Conservation (phyloP, 2,113 vertebrate genomes). For the Rhadina sibilatrix region DNA sequence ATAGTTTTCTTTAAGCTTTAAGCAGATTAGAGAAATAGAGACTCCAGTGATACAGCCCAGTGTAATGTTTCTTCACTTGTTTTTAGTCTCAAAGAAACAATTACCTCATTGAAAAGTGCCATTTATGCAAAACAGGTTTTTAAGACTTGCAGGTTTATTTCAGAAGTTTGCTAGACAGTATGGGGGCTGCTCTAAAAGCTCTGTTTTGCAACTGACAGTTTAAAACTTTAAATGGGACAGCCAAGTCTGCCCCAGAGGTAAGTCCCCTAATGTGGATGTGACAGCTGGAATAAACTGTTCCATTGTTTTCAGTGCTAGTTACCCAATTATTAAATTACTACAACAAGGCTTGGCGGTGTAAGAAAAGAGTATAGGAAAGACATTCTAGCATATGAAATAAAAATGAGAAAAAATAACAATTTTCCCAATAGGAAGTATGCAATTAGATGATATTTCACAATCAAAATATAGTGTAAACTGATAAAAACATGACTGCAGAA, state of each 20-base stretch:
- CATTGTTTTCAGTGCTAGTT: background rate
- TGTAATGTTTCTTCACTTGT: background rate
- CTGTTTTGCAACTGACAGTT: background rate
- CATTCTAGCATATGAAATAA: background rate
- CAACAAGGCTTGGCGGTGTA: background rate
- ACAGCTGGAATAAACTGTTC: background rate
- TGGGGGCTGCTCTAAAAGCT: background rate
- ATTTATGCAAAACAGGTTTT: background rate
- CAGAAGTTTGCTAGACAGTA: background rate
- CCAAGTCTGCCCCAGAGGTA: background rate
- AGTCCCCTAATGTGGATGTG: background rate
- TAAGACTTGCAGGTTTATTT: background rate
- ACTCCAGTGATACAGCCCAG: background rate
- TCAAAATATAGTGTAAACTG: background rate
- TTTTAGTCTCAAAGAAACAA: background rate
- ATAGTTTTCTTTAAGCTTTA: background rate
- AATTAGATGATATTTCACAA: background rate
- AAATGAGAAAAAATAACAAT: background rate
- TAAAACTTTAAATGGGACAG: background rate
- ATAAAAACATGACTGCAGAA: background rate
- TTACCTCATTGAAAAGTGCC: background rate
- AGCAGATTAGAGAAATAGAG: background rate
- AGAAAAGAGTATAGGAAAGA: background rate
- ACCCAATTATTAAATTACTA: background rate
- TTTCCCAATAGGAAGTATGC: background rate